Percentiles rank a stretch among this genome's conserved stretches.
phyloP scores from a whole-genome alignment of 2,113 vertebrate species.

The Chloropsis cyanopogon region DNA sequence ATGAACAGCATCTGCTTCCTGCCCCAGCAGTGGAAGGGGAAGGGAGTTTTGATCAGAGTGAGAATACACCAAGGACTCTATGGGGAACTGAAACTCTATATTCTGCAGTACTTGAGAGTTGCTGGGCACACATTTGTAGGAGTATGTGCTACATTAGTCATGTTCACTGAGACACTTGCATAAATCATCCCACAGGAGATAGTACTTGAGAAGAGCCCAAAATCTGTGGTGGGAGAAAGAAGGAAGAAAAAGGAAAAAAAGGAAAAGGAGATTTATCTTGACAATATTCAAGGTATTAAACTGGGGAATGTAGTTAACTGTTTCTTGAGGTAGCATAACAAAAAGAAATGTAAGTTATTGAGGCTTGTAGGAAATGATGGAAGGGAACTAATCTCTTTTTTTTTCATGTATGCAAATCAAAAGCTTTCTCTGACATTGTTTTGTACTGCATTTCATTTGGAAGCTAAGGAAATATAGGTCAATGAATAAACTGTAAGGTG shows the following conservation, averaged over 20 bases:
- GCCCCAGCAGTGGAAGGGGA: not conserved
- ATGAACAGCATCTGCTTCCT: not conserved
- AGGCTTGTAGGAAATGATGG: too few relatives aligned
- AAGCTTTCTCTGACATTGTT: not conserved
- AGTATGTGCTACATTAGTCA: not conserved
- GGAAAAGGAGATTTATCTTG: too few relatives aligned
- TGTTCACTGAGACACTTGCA: not conserved
- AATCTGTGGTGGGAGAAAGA: too few relatives aligned
- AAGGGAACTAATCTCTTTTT: not conserved
- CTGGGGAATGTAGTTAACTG: not conserved
- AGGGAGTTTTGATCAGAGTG: not conserved
- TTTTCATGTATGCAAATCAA: not conserved
- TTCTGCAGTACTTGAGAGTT: not conserved
- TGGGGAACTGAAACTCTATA: not conserved
- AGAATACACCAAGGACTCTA: not conserved
- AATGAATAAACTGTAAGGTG: not conserved
- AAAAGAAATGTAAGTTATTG: not conserved
- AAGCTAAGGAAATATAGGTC: not conserved
- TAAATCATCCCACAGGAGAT: not conserved
- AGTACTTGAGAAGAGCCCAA: too few relatives aligned
- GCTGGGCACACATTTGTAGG: not conserved
- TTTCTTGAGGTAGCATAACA: not conserved
- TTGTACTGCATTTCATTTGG: not conserved
- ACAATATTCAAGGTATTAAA: not conserved
- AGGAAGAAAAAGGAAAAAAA: too few relatives aligned